Conservation (phyloP, 2,888 invertebrate species). For the Drosophila kanekoi region DNA sequence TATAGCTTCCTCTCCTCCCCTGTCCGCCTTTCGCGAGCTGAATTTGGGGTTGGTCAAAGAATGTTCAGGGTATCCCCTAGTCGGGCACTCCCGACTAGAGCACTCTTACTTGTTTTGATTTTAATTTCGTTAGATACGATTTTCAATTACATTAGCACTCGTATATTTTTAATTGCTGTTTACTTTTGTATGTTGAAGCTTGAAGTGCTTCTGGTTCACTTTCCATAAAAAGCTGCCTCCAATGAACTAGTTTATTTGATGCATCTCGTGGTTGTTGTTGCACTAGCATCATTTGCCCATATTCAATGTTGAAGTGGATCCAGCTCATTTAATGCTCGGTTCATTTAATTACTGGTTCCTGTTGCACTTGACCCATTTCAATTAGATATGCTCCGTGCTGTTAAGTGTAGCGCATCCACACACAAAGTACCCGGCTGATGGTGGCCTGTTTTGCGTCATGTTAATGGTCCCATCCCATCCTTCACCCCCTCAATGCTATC, state of each 20-base stretch:
- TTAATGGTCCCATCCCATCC: conserved; percentile 8
- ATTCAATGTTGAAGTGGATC: not conserved
- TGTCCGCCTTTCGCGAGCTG: too few relatives aligned
- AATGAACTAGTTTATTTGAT: not conserved
- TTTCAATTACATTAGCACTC: not conserved
- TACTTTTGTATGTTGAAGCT: not conserved
- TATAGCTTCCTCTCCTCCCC: too few relatives aligned
- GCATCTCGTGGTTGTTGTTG: not conserved
- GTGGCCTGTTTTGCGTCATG: conserved; percentile 57
- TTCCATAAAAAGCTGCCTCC: too few relatives aligned
- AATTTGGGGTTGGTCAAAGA: too few relatives aligned
- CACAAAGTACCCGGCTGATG: conserved; percentile 21
- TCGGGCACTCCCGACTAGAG: too few relatives aligned
- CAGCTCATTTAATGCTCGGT: not conserved
- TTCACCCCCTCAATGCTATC: not conserved
- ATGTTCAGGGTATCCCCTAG: too few relatives aligned
- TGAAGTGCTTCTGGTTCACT: not conserved
- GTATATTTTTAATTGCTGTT: not conserved
- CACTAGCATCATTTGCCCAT: not conserved
- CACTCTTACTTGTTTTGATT: too few relatives aligned
- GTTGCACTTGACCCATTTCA: conserved; percentile 30
- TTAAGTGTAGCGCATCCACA: conserved; percentile 45
- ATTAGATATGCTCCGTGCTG: conserved; percentile 23
- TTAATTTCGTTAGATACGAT: too few relatives aligned
- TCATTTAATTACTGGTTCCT: conserved; percentile 3